Conservation (phyloP, 92 coral and sea anemone genomes). For the Ricordea florida region DNA sequence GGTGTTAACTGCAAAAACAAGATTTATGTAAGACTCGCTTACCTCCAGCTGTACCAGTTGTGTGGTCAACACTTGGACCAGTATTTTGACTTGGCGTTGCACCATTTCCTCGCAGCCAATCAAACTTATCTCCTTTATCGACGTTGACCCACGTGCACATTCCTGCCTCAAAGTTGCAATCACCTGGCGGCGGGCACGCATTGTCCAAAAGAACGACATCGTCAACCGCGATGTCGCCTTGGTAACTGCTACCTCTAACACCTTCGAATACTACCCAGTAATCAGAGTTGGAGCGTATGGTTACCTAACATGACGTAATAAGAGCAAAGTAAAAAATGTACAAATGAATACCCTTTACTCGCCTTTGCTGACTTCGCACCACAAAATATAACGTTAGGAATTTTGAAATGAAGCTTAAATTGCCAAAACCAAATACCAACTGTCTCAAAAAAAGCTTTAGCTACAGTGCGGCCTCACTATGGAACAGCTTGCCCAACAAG, state of each 20-base stretch:
- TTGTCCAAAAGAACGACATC: slow-evolving; percentile 80
- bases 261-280: slow-evolving; percentile 85
- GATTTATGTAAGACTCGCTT: not conserved
- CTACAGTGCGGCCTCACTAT: too few species aligned
- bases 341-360: too few species aligned
- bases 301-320: slow-evolving; percentile 54
- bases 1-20: not conserved
- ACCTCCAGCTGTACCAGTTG: slow-evolving; percentile 80
- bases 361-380: too few species aligned
- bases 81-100: slow-evolving; percentile 72
- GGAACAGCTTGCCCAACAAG: too few species aligned
- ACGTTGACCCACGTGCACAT: slow-evolving; percentile 90
- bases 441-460: too few species aligned
- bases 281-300: slow-evolving; percentile 46
- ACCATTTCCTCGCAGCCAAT: slow-evolving; percentile 87
- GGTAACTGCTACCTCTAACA: slow-evolving; percentile 63
- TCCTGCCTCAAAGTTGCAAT: slow-evolving; percentile 86
- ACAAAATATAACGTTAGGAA: too few species aligned
- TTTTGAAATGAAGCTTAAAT: too few species aligned
- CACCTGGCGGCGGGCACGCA: slow-evolving; percentile 92
- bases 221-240: slow-evolving; percentile 92
- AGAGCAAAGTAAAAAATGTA: too few species aligned
- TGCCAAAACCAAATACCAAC: too few species aligned
- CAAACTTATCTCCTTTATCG: slow-evolving; percentile 76
- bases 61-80: slow-evolving; percentile 89